Evolutionary conservation across 2,797 vertebrate species (phyloP).

Genomic region (Thunnus albacares): DNA sequence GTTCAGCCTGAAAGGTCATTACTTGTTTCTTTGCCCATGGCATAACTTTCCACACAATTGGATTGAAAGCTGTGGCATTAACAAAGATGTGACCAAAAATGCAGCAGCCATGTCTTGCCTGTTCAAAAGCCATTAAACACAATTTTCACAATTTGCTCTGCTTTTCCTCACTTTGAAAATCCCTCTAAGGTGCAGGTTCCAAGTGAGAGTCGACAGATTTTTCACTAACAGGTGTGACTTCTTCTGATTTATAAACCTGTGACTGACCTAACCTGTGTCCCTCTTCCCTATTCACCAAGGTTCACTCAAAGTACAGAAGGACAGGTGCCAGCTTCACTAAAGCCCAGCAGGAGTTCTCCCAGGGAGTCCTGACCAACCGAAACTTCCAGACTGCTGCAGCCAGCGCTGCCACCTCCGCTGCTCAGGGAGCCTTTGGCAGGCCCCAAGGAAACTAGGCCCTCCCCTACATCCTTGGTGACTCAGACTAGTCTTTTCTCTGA

Average conservation of each 20-base stretch:
- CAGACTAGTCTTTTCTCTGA: conserved; percentile 42
- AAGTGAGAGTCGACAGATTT: background rate
- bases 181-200: no score
- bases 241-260: background rate
- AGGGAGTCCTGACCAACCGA: conserved; percentile 91
- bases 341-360: conserved; percentile 96
- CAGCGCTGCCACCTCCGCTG: conserved; percentile 86
- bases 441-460: conserved; percentile 70
- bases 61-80: no score
- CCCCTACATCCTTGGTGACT: conserved; percentile 5
- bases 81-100: no score
- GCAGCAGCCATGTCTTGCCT: no score
- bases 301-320: conserved; percentile 94
- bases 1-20: no score
- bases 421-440: conserved; percentile 90
- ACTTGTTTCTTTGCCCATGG: background rate
- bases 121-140: background rate
- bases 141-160: background rate
- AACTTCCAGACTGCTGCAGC: conserved; percentile 88
- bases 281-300: conserved; percentile 78
- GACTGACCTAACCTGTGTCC: background rate
- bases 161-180: background rate
- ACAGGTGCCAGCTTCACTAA: conserved; percentile 97
- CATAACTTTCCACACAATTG: background rate
- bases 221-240: background rate